Evolutionary conservation across 2,113 vertebrate species (phyloP).

Genomic region (Electrona antarctica): DNA sequence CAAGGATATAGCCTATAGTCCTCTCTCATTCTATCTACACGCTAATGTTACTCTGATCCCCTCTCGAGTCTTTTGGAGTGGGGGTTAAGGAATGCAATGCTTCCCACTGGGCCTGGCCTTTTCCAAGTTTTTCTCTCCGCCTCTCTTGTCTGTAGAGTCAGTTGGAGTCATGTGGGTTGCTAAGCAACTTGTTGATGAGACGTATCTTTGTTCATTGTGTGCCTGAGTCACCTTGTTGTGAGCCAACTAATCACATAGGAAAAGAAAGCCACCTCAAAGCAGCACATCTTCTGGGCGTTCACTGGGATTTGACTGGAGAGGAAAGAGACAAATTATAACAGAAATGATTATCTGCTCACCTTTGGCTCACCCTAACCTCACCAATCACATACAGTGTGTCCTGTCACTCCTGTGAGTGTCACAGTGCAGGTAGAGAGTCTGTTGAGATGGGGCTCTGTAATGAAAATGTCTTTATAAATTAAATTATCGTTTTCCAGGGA

Average conservation of each 20-base stretch:
- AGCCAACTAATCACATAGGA: slow-evolving; percentile 35
- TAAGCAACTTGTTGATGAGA: slow-evolving; percentile 37
- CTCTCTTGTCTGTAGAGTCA: slow-evolving; percentile 16
- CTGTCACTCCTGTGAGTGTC: neutral
- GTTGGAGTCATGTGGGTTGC: slow-evolving; percentile 21
- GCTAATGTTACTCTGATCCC: slow-evolving; percentile 1
- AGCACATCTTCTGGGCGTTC: neutral
- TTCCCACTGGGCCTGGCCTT: neutral
- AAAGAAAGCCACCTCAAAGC: slow-evolving; percentile 20
- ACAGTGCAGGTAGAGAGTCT: too few relatives aligned
- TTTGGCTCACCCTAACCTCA: slow-evolving; percentile 1
- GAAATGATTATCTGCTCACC: neutral
- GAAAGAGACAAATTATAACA: neutral
- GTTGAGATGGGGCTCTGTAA: slow-evolving; percentile 1
- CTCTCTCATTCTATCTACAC: slow-evolving; percentile 2
- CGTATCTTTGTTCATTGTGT: slow-evolving; percentile 58
- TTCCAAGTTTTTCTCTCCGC: slow-evolving; percentile 16
- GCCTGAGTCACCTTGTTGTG: slow-evolving; percentile 57
- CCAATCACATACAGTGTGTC: neutral
- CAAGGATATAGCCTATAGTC: neutral
- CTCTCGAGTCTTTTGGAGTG: slow-evolving; percentile 1
- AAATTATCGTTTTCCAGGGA: slow-evolving; percentile 24
- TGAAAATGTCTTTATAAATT: slow-evolving; percentile 39
- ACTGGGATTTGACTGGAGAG: neutral
- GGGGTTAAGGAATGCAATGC: slow-evolving; percentile 13